Conservation (phyloP, 2,113 vertebrate genomes). For the Carollia perspicillata region DNA sequence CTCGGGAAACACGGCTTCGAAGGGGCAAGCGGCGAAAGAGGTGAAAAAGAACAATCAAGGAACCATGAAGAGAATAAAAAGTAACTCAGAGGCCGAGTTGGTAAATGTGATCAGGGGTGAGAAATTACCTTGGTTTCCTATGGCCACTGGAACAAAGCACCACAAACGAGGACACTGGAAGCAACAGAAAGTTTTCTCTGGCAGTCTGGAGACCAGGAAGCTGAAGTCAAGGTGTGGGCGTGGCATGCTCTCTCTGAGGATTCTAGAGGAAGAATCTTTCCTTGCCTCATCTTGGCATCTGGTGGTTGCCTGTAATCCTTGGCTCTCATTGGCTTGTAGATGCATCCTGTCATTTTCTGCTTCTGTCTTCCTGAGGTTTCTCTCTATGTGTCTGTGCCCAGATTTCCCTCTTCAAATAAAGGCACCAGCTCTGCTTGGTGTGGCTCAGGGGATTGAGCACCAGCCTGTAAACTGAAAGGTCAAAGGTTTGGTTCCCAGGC, state of each 20-base stretch:
- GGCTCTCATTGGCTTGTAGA: not conserved
- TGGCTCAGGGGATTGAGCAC: no score
- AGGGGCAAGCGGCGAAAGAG: not conserved
- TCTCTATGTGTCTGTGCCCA: not conserved
- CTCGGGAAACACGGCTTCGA: not conserved
- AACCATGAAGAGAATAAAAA: not conserved
- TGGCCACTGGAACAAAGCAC: no score
- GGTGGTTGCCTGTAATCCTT: not conserved
- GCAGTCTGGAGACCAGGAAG: no score
- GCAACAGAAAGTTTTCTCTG: no score
- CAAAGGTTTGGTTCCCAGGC: no score
- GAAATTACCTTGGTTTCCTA: not conserved
- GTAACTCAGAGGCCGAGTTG: not conserved
- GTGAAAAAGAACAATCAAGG: not conserved
- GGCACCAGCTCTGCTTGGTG: not conserved
- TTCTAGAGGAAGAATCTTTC: not conserved
- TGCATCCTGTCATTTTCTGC: not conserved
- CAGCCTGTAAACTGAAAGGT: no score
- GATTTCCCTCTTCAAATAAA: not conserved
- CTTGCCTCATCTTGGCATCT: not conserved
- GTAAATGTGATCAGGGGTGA: no score
- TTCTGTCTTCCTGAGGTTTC: not conserved
- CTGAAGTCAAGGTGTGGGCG: not conserved
- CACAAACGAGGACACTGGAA: no score
- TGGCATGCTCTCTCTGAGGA: not conserved